These are phyloP conservation scores for Mechanitis messenoides DNA, from an alignment of 2,888 invertebrate genomes.

Conservation along the genomic window DNA sequence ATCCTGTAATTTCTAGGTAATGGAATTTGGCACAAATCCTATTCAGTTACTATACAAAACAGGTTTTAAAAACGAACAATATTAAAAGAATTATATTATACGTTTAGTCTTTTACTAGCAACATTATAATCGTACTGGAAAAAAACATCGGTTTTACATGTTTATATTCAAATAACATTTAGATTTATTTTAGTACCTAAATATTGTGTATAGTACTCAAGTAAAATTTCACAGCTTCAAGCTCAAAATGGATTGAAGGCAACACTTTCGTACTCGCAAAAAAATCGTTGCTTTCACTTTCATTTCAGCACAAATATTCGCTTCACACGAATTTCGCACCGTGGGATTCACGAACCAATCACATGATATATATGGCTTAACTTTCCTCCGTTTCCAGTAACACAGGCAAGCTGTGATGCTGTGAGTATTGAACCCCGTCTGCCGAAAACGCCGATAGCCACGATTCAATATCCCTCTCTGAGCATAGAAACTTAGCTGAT, in stretches of 20 bases:
- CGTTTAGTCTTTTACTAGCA: too few relatives aligned
- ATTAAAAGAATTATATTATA: too few relatives aligned
- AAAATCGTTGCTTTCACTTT: slow-evolving; percentile 62
- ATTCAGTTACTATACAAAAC: too few relatives aligned
- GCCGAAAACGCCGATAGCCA: slow-evolving; percentile 79
- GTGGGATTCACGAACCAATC: slow-evolving; percentile 40
- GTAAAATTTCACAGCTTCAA: slow-evolving; percentile 22
- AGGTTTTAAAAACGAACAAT: too few relatives aligned
- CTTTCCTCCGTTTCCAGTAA: slow-evolving; percentile 78
- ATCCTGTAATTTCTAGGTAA: too few relatives aligned
- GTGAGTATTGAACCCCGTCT: slow-evolving; percentile 58
- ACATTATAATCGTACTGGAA: too few relatives aligned
- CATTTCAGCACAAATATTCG: slow-evolving; percentile 60
- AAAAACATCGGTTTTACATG: too few relatives aligned
- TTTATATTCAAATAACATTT: too few relatives aligned
- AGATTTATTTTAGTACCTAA: slow-evolving; percentile 6
- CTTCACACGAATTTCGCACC: slow-evolving; percentile 35
- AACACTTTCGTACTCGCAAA: slow-evolving; percentile 60
- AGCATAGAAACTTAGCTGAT: slow-evolving; percentile 77
- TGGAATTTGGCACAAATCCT: too few relatives aligned
- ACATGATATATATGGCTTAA: slow-evolving; percentile 41
- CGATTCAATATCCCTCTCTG: slow-evolving; percentile 75
- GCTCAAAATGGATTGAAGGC: slow-evolving; percentile 28
- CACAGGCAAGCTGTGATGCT: slow-evolving; percentile 76
- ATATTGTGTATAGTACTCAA: slow-evolving; percentile 25